Base-by-base conservation (phyloP, 2,797 vertebrate species). In the Lutjanus argentimaculatus region DNA sequence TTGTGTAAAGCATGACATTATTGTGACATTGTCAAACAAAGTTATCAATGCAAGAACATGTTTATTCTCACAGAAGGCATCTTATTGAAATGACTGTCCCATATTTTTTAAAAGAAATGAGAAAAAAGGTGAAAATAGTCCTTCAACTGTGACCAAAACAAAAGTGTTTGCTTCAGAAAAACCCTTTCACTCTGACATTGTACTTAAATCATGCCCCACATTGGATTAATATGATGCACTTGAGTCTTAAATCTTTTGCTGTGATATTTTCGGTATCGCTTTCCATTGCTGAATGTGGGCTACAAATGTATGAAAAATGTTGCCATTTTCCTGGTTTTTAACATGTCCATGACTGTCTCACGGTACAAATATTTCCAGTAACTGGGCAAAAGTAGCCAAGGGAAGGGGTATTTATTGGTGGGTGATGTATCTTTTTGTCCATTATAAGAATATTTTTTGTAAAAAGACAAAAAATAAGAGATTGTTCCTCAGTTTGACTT, bases 351-450 rank as follows among this genome's bases (percentile, higher is more conserved):
- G 67, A 90, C 83, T 91, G 90, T 92, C 88, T 92, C 89, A 91
- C 77, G 93, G 95, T 95, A 94, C 93, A 93, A 86, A 83, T 86
- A 85, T 91, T 91, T 93, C 87, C 83, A 89, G 66, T 89, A 88
- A 89, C 77, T 88, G 81, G 87, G 80, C 86, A 89, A 90, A 87
- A 87, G 87, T 91, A 92, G 88, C 91, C 85, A 87, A 80, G 88
- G 93, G 92, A 91, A 85, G 87, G 92, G 91, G 91, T 95, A 94
- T 95, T 95, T 95, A 95, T 95, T 94, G 86, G 86, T 88, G 88
- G 90, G 84, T 90, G 85, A 88, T 90, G 74, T 93, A 81, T 90
- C 86, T 90, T 89, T 88, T 91, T 91, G 91, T 92, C 91, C 87
- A 66, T 79, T 92, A 72, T 89, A 57, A 88, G 77, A 84, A 72